phyloP scores from a whole-genome alignment of 1,140 invertebrate genomes.

The Hydropsyche tenuis region DNA sequence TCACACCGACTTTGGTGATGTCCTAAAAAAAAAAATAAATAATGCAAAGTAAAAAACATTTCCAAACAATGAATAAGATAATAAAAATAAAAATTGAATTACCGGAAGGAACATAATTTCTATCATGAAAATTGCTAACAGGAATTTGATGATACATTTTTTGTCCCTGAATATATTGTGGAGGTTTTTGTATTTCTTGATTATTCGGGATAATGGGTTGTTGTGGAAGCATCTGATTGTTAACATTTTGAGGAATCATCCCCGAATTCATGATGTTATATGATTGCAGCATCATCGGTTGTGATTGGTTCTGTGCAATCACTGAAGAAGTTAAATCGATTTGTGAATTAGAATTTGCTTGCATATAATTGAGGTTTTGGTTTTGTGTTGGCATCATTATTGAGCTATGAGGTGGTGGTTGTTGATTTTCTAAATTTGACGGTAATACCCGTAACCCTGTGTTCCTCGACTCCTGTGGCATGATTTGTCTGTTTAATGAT shows the following conservation, averaged over 20 bases:
- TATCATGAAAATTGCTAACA: constrained; percentile 42
- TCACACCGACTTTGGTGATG: constrained; percentile 31
- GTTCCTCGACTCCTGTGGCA: constrained; percentile 21
- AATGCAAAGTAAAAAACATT: too few species aligned
- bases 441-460: constrained; percentile 26
- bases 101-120: constrained; percentile 42
- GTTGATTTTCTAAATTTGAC: constrained; percentile 35
- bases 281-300: constrained; percentile 44
- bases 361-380: constrained; percentile 29
- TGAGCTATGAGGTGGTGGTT: constrained; percentile 4
- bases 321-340: constrained; percentile 10
- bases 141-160: constrained; percentile 45
- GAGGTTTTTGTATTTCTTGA: constrained; percentile 40
- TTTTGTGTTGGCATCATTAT: constrained; percentile 36
- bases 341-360: constrained; percentile 20
- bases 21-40: constrained; percentile 15
- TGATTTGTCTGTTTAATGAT: not conserved
- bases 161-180: constrained; percentile 40
- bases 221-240: constrained; percentile 30
- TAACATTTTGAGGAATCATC: constrained; percentile 30
- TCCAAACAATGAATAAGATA: too few species aligned
- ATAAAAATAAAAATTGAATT: not conserved
- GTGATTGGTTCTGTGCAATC: constrained; percentile 32
- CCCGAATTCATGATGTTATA: constrained; percentile 34
- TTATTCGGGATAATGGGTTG: constrained; percentile 18